A percentile compares a stretch with the other conserved stretches of the same genome.
These are phyloP conservation scores for Matsumurasca onukii DNA, from an alignment of 1,140 invertebrate genomes.

Conservation along the genomic window DNA sequence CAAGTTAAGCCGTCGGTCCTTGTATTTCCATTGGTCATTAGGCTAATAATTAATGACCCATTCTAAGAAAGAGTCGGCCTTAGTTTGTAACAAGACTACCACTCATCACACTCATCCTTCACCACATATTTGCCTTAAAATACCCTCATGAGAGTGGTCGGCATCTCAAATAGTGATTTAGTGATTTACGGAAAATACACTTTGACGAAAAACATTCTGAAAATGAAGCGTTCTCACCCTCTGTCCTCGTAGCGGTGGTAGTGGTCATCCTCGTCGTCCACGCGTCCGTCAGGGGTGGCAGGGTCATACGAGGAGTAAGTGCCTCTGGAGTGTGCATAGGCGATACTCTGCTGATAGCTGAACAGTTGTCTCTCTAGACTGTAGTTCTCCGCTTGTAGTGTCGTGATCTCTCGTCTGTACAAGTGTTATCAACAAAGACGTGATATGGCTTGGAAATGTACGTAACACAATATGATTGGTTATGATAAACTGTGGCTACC, in stretches of 20 bases:
- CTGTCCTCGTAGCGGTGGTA: constrained; percentile 43
- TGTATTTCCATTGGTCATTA: too few relatives aligned
- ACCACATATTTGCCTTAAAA: too few relatives aligned
- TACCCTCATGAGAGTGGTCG: too few relatives aligned
- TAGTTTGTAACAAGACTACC: too few relatives aligned
- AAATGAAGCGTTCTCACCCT: constrained; percentile 35
- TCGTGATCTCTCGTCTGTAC: constrained; percentile 75
- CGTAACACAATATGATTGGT: too few relatives aligned
- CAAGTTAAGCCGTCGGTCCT: too few relatives aligned
- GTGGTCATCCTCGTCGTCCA: constrained; percentile 41
- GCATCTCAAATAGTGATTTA: too few relatives aligned
- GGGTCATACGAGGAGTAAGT: constrained; percentile 52
- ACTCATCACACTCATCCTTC: too few relatives aligned
- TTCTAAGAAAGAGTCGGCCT: too few relatives aligned
- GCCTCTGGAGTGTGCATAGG: constrained; percentile 65
- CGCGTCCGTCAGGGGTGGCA: constrained; percentile 46
- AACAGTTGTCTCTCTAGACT: constrained; percentile 82
- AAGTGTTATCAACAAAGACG: neutral
- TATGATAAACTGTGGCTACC: too few relatives aligned
- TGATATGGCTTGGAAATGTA: too few relatives aligned
- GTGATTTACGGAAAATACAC: constrained; percentile 33
- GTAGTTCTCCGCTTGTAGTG: constrained; percentile 83
- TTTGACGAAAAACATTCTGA: neutral
- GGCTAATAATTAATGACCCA: too few relatives aligned
- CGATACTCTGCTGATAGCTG: constrained; percentile 83